Evolutionary conservation across 2,888 invertebrate genomes (phyloP), one percentile per base, ranked within the genome.

Genomic region (Orthonevra nobilis): DNA sequence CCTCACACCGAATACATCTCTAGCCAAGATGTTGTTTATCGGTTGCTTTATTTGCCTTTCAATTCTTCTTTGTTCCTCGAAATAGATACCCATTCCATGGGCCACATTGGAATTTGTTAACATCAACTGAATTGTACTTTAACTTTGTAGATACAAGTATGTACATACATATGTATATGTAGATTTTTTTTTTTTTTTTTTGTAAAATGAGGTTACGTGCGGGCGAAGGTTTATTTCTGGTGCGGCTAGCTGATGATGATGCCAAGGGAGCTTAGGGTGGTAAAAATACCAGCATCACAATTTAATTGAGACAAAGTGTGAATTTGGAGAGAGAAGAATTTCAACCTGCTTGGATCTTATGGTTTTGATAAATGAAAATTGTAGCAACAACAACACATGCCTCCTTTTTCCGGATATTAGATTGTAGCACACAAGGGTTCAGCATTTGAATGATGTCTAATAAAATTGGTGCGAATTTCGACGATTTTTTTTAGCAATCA

Each of bases 101-200:
- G 44, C 58, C 58, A 70, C 36, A 50, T 77, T 77, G 10, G 32
- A 60, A 70, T 64, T 60, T 58, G 36, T 40, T 42, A 70, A 52
- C 44, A 69, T 46, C 12, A 70, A 70, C 56, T 44, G 14, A 38
- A 63, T 68, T 74, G 42, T 30, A 17, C 36, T n/a, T n/a, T n/a
- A n/a, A n/a, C n/a, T n/a, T n/a, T n/a, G n/a, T n/a, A n/a, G n/a
- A n/a, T n/a, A n/a, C n/a, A n/a, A n/a, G n/a, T n/a, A n/a, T n/a
- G n/a, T n/a, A n/a, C n/a, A n/a, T n/a, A n/a, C n/a, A n/a, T 48
- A 56, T 40, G 19, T 50, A 26, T 28, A 38, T 48, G n/a, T n/a
- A n/a, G n/a, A n/a, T n/a, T n/a, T n/a, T n/a, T n/a, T 23, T 23
- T 40, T 26, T 44, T 44, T 36, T 23, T 14, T 17, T 17, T 7